A percentile compares a stretch with the other conserved stretches of the same genome.
Conservation (phyloP, 2,888 invertebrate species). For the Spodoptera picta region DNA sequence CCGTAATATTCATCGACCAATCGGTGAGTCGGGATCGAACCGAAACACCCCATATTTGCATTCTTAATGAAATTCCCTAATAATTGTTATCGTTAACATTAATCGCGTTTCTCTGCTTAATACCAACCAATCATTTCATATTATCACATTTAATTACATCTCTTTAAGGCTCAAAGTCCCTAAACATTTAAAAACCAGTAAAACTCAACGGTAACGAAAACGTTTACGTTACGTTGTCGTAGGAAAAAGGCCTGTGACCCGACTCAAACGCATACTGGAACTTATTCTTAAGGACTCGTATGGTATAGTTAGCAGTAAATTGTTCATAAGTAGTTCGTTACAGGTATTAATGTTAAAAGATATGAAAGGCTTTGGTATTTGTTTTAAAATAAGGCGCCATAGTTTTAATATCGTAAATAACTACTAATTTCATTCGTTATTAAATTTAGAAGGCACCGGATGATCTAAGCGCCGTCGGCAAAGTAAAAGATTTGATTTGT, state of each 20-base stretch:
- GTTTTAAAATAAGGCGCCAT: conserved; percentile 66
- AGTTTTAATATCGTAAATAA: conserved; percentile 67
- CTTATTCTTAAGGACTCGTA: conserved; percentile 47
- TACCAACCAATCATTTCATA: conserved; percentile 62
- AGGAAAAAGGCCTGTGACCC: conserved; percentile 33
- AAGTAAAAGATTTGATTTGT: conserved; percentile 56
- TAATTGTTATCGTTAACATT: conserved; percentile 67
- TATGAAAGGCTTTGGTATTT: conserved; percentile 59
- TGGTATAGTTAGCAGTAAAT: conserved; percentile 52
- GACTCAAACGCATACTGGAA: conserved; percentile 54
- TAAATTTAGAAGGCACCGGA: conserved; percentile 61
- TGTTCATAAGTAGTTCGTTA: conserved; percentile 51
- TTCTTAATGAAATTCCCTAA: conserved; percentile 69
- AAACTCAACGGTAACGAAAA: conserved; percentile 42
- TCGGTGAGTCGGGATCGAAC: conserved; percentile 15
- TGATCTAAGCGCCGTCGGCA: conserved; percentile 51
- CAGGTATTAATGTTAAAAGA: conserved; percentile 57
- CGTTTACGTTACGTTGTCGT: conserved; percentile 48
- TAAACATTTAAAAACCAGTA: conserved; percentile 46
- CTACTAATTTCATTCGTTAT: conserved; percentile 68
- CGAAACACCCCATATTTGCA: conserved; percentile 62
- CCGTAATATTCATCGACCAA: conserved; percentile 34
- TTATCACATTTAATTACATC: conserved; percentile 69
- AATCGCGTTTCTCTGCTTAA: conserved; percentile 62
- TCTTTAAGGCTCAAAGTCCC: conserved; percentile 49